Evolutionary conservation across 92 coral and sea anemone species (phyloP).

Genomic region (Heliopora coerulea): DNA sequence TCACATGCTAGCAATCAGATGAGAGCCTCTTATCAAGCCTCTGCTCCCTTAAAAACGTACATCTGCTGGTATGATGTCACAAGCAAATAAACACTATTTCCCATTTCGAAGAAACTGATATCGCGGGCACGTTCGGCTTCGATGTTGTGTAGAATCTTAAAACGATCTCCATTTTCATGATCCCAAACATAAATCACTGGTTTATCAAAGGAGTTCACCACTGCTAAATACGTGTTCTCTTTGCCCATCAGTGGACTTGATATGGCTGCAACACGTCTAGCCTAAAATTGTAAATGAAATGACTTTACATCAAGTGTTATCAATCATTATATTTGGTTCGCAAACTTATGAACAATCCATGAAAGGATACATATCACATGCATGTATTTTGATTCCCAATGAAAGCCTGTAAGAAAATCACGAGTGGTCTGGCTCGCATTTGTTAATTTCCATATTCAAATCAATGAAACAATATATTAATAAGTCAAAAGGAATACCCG

Average conservation of each 20-base stretch:
- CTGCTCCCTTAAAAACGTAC: conserved; percentile 73
- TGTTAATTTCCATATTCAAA: too few species aligned
- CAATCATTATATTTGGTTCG: not conserved
- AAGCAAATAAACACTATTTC: conserved; percentile 70
- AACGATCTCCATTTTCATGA: conserved; percentile 61
- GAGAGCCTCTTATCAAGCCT: conserved; percentile 1
- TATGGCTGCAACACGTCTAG: conserved; percentile 83
- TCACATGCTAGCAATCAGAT: not conserved
- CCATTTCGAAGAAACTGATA: conserved; percentile 96
- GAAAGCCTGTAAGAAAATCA: too few species aligned
- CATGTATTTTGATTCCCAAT: too few species aligned
- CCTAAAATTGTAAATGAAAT: conserved; percentile 43
- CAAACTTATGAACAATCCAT: not conserved
- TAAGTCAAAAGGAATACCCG: too few species aligned
- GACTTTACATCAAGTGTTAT: too few species aligned
- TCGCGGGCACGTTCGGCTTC: conserved; percentile 79
- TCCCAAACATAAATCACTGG: conserved; percentile 94
- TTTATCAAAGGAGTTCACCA: conserved; percentile 65
- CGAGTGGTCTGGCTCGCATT: too few species aligned
- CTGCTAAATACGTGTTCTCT: conserved; percentile 86
- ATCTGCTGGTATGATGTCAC: conserved; percentile 80
- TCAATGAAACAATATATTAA: too few species aligned
- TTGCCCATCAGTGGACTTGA: conserved; percentile 91
- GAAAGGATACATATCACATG: not conserved
- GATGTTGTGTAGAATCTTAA: conserved; percentile 80